Evolutionary conservation across 2,113 vertebrate genomes (phyloP).

Genomic region (Melanotaenia duboulayi): DNA sequence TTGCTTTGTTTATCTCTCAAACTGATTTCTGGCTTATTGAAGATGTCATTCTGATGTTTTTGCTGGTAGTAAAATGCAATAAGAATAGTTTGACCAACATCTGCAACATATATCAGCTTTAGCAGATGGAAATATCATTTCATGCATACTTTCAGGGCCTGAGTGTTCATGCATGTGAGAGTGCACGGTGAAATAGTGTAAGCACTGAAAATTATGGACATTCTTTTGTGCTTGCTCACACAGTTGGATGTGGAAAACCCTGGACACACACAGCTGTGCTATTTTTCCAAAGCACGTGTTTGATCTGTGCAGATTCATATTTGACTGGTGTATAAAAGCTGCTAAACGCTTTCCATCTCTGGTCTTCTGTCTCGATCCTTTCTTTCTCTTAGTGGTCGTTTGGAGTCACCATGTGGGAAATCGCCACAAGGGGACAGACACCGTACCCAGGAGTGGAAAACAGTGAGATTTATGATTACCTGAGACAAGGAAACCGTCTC

Average conservation of each 20-base stretch:
- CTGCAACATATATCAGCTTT: constrained; percentile 6
- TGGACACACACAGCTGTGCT: no score
- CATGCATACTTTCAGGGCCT: neutral
- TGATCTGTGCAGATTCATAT: no score
- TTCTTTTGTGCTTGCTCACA: constrained; percentile 9
- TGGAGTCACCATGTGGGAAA: constrained; percentile 96
- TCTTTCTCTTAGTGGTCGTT: constrained; percentile 88
- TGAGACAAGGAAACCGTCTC: constrained; percentile 92
- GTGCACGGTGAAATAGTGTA: neutral
- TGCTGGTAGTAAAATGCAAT: neutral
- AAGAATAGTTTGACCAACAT: neutral
- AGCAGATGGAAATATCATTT: constrained; percentile 19
- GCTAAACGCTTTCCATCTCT: no score
- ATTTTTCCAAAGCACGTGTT: no score
- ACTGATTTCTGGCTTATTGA: neutral
- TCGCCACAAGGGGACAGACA: constrained; percentile 91
- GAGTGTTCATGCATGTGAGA: constrained; percentile 6
- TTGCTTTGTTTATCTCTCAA: neutral
- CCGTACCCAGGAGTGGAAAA: constrained; percentile 94
- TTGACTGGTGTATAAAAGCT: no score
- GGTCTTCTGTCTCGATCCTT: neutral
- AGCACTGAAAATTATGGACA: constrained; percentile 10
- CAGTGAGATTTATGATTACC: constrained; percentile 94
- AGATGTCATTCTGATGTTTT: neutral
- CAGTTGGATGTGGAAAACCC: no score